Base-by-base conservation (phyloP, 1,140 invertebrate species). In the Meloidogyne hapla region DNA sequence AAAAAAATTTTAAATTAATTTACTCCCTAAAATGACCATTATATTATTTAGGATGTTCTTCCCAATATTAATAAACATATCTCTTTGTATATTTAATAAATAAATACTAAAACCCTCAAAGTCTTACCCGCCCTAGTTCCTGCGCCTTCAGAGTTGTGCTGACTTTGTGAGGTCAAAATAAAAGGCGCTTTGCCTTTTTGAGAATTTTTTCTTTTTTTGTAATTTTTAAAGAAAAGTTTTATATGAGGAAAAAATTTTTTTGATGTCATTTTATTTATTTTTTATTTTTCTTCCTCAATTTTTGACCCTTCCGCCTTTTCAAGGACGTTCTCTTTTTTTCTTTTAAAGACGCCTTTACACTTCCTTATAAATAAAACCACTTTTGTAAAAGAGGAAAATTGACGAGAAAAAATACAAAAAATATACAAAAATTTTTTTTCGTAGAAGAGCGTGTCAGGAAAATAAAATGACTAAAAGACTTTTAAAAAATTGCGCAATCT, bases 381-480 rank as follows among this genome's bases (percentile, higher is more conserved):
- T 56, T 56, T 56, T 56, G 18, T 56, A 56, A n/a, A 18, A 48
- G 15, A 18, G 15, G 15, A 56, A 56, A 56, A 56, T 56, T 56
- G 48, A n/a, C 48, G n/a, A 56, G 48, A 56, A 42, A 42, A 42
- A n/a, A n/a, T n/a, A n/a, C 9, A 38, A 38, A 45, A 15, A n/a
- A 56, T n/a, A n/a, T 56, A n/a, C n/a, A 56, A 56, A 56, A n/a
- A 48, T n/a, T 5, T n/a, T 56, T 5, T 56, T 56, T 56, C 12
- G 18, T 56, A 33, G 33, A 33, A 33, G 33, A 33, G 33, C 8
- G 18, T n/a, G 13, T 15, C 3, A 48, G 45, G 15, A 48, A n/a
- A n/a, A n/a, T 15, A 56, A 56, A 56, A 56, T 56, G n/a, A 56
- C n/a, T 56, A 56, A n/a, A n/a, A n/a, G n/a, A n/a, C n/a, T 56